Base-by-base conservation (phyloP, 2,888 invertebrate species). In the Dione vanillae region DNA sequence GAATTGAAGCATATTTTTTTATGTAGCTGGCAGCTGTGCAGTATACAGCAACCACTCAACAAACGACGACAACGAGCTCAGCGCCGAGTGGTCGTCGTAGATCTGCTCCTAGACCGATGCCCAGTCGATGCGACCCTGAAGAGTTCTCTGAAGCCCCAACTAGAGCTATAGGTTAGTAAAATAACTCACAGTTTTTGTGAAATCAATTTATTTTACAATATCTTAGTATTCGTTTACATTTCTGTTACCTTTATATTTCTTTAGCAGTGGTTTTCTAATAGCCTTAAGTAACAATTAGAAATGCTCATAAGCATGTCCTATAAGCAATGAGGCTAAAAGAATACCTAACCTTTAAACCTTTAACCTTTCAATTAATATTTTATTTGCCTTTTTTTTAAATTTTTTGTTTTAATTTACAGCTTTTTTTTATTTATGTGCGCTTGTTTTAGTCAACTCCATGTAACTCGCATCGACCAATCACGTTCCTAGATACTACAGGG, bases 1-100 rank as follows among this genome's bases (percentile, higher is more conserved):
- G 40, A 11, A 6, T 35, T 11, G 35, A 45, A 10, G 19, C 9
- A 58, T 40, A 58, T 27, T 27, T 41, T 47, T 10, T 59, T 43
- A 10, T 27, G 2, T 61, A 61, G 54, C 54, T 56, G 67, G 88
- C 84, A 0, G 81, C 84, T 9, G 91, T 93, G 19, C 92, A 92
- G 72, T 92, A 90, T 73, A 91, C 88, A 0, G 91, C 90, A 1
- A 86, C 90, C 0, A 90, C 85, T 0, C 91, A 86, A 58, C 89
- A 94, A 86, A 87, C 94, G 80, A 90, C 89, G 71, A 88, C 94
- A 86, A 85, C 94, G 86, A 86, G 94, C 91, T 84, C 94, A 80
- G 92, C 94, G 82, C 90, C 89, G 86, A 86, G 94, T 88, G 85
- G 92, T 82, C 85, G 89, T 77, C 80, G 94, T 74, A 82, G 88